Evolutionary conservation across 2,113 vertebrate species (phyloP).

Genomic region (Oryzias melastigma): DNA sequence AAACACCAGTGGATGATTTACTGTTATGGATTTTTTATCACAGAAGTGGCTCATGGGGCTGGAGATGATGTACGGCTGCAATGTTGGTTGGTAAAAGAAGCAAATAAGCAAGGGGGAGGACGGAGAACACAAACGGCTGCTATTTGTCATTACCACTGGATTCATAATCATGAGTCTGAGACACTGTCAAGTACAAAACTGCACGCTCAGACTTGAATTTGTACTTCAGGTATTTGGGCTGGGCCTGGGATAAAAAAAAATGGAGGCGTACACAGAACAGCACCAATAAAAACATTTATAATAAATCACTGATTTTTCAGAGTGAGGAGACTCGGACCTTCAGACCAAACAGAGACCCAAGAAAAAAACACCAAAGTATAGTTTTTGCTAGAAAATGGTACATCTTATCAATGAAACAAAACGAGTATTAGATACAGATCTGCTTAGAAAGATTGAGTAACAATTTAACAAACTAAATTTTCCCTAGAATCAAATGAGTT

Average conservation of each 20-base stretch:
- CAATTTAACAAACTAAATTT: constrained; percentile 5
- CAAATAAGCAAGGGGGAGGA: constrained; percentile 5
- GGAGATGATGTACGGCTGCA: constrained; percentile 3
- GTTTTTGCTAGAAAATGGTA: neutral
- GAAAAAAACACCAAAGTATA: neutral
- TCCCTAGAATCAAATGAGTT: neutral
- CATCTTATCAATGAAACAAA: neutral
- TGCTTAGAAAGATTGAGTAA: neutral
- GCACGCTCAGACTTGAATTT: constrained; percentile 53
- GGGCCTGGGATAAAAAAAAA: constrained; percentile 17
- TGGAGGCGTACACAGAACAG: neutral
- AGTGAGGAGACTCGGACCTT: neutral
- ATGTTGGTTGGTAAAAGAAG: neutral
- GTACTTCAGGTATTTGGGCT: constrained; percentile 60
- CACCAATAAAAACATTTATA: constrained; percentile 11
- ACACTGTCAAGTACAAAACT: constrained; percentile 6
- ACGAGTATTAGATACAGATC: neutral
- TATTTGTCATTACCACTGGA: neutral
- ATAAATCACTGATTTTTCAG: constrained; percentile 11
- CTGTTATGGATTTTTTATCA: constrained; percentile 6
- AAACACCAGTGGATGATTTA: constrained; percentile 27
- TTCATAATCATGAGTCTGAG: neutral
- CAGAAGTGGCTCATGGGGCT: constrained; percentile 15
- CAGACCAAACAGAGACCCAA: neutral
- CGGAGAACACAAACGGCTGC: neutral